Base-by-base conservation (phyloP, 2,113 vertebrate genomes). In the Rattus rattus region DNA sequence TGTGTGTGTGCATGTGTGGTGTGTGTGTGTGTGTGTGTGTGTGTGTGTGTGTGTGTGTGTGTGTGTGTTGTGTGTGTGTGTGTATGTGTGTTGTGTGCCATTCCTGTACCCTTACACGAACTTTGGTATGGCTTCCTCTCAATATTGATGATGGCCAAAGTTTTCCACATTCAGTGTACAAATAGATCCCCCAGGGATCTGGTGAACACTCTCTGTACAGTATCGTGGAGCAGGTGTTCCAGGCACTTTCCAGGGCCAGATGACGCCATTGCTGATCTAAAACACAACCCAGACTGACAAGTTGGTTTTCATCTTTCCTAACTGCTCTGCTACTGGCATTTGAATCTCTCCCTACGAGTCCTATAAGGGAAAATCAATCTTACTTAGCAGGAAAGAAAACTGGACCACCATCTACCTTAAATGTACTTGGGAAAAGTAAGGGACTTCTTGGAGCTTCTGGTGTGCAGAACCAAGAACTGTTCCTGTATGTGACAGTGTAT, bases 241-340 rank as follows among this genome's bases (percentile, higher is more conserved):
- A 93, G 72, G 49, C 49, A 63, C 20, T 2, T 24, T 22, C 28
- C 56, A 1, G 2, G 73, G 43, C 56, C 56, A 92, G 49, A 36
- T 54, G 20, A 72, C 79, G 49, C n/a, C n/a, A 52, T 2, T 61
- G 69, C 54, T 90, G 22, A 20, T 88, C 94, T 75, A 93, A 98
- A 98, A 92, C 88, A 88, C 83, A 97, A 97, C 96, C 97, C 97
- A 98, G 88, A 93, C 94, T 97, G 98, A 97, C 96, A 98, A 97
- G 96, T 98, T 98, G 98, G 90, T 96, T 97, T 97, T 98, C 96
- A 97, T 94, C 96, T 98, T 97, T 97, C 95, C 95, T 98, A 97
- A 98, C 96, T 97, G 95, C 88, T 94, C 97, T 97, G 94, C 97
- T 97, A 97, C 97, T 98, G 97, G 97, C 96, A 94, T 93, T 96